These are phyloP conservation scores for Gymnopithys bicolor DNA, from an alignment of 2,797 vertebrate genomes.

Conservation along the genomic window DNA sequence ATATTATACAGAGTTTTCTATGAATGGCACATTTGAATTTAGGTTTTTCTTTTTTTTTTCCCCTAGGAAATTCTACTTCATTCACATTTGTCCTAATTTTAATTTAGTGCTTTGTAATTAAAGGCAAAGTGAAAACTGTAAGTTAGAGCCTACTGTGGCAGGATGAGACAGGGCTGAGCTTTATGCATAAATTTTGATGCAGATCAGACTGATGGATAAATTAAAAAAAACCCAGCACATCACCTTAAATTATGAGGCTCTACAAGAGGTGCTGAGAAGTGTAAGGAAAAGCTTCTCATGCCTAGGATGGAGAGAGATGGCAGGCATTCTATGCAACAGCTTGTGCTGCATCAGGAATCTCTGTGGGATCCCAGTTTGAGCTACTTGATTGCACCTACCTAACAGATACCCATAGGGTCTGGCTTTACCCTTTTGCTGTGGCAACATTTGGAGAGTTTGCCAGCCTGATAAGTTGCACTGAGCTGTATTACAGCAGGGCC, in stretches of 20 bases:
- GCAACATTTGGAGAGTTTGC: background rate
- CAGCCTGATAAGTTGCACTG: background rate
- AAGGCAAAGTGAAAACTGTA: background rate
- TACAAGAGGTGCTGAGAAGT: background rate
- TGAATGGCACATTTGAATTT: background rate
- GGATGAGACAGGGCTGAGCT: background rate
- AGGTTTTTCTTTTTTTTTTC: background rate
- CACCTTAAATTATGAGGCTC: background rate
- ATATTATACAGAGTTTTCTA: background rate
- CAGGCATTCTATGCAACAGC: background rate
- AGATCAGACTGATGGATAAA: background rate
- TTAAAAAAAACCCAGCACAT: background rate
- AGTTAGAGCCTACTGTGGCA: background rate
- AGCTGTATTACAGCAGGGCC: background rate
- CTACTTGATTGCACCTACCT: background rate
- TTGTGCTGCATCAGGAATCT: background rate
- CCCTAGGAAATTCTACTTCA: background rate
- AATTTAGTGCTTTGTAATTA: slow-evolving; percentile 6
- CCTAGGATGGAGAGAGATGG: background rate
- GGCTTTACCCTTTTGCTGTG: background rate
- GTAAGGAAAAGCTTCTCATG: background rate
- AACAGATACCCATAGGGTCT: background rate
- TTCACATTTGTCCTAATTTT: background rate
- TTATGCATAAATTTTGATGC: background rate
- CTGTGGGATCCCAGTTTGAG: background rate